Conservation (phyloP, 2,888 invertebrate genomes). For the Barypeithes pellucidus region DNA sequence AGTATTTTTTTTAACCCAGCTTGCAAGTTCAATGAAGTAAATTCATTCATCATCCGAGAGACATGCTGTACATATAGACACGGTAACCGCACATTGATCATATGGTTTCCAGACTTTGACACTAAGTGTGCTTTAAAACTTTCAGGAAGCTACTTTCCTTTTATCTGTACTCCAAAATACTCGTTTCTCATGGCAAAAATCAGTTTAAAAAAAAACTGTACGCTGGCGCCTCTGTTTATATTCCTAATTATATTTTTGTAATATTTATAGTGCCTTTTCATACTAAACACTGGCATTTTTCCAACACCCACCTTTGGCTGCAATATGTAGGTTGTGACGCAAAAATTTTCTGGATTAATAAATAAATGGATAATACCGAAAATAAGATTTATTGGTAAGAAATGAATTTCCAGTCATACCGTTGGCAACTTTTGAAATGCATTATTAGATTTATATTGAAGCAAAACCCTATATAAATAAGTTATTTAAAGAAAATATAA, state of each 20-base stretch:
- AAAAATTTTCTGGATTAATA: slow-evolving; percentile 54
- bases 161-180: no score
- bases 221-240: not conserved
- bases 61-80: no score
- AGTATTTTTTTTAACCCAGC: no score
- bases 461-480: no score
- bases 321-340: slow-evolving; percentile 64
- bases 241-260: slow-evolving; percentile 7
- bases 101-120: no score
- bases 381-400: slow-evolving; percentile 16
- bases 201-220: not conserved
- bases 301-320: slow-evolving; percentile 62
- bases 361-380: slow-evolving; percentile 39
- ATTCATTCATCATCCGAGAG: no score
- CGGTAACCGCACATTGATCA: no score
- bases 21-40: no score
- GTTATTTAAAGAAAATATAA: no score
- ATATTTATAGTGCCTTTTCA: slow-evolving; percentile 15
- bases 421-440: slow-evolving; percentile 26
- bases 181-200: not conserved
- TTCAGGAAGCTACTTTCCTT: no score
- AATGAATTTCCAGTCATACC: slow-evolving; percentile 17
- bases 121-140: no score
- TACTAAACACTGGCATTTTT: slow-evolving; percentile 54
- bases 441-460: not conserved